phyloP scores from a whole-genome alignment of 2,888 invertebrate species.

The Pachycephus smyrnensis region DNA sequence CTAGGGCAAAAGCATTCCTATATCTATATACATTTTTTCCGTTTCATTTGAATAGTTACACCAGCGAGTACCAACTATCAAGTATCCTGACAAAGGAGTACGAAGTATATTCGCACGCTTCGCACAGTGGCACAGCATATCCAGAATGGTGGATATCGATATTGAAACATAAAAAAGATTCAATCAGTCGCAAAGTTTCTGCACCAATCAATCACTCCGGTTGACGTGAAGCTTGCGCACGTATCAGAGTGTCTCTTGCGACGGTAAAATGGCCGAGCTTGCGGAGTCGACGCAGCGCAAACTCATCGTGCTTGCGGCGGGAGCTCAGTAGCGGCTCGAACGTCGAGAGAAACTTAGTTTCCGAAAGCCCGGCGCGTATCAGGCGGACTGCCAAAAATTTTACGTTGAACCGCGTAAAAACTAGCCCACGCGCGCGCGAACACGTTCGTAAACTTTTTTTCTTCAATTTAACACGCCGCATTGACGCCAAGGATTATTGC shows the following conservation, averaged over 20 bases:
- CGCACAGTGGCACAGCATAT: neutral
- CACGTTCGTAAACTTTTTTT: slow-evolving; percentile 7
- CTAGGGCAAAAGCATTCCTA: too few relatives aligned
- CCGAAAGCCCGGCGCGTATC: slow-evolving; percentile 40
- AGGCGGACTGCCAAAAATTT: slow-evolving; percentile 8
- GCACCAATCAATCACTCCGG: slow-evolving; percentile 63
- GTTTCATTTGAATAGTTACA: too few relatives aligned
- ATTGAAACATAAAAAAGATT: slow-evolving; percentile 65
- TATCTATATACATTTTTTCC: too few relatives aligned
- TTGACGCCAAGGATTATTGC: neutral
- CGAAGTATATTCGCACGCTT: too few relatives aligned
- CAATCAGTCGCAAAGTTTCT: slow-evolving; percentile 66
- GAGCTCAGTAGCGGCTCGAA: slow-evolving; percentile 66
- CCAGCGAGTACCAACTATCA: too few relatives aligned
- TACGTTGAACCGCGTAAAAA: slow-evolving; percentile 2
- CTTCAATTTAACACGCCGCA: neutral
- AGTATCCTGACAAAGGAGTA: too few relatives aligned
- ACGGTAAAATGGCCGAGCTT: slow-evolving; percentile 37
- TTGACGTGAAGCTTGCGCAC: slow-evolving; percentile 42
- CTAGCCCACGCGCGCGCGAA: slow-evolving; percentile 12
- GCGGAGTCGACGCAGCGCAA: slow-evolving; percentile 65
- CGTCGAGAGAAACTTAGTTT: slow-evolving; percentile 46
- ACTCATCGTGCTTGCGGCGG: slow-evolving; percentile 63
- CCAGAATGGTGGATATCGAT: slow-evolving; percentile 45
- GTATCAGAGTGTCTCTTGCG: slow-evolving; percentile 35